Conservation (phyloP, 1,140 invertebrate genomes). For the Dendrolimus kikuchii region DNA sequence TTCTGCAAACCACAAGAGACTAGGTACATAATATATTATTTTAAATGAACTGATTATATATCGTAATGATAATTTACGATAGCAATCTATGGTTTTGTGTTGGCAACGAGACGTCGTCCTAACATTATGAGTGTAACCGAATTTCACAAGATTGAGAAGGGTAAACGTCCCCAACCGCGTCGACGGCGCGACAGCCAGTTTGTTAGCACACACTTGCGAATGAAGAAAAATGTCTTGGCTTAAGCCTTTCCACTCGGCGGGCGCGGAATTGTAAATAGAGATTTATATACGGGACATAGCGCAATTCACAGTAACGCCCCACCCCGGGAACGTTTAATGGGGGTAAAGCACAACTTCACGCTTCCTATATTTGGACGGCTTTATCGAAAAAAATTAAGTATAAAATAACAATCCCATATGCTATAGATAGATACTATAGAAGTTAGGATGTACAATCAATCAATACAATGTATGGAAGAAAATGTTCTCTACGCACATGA, state of each 20-base stretch:
- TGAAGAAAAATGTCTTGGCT: conserved; percentile 64
- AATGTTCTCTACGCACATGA: too few species aligned
- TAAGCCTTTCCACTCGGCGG: conserved; percentile 55
- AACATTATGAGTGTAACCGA: conserved; percentile 28
- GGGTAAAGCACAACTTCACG: conserved; percentile 15
- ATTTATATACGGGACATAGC: conserved; percentile 57
- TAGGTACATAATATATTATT: too few species aligned
- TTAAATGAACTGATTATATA: too few species aligned
- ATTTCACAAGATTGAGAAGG: conserved; percentile 37
- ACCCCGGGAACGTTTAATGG: conserved; percentile 21
- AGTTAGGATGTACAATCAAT: too few species aligned
- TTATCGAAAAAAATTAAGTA: neutral
- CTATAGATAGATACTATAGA: too few species aligned
- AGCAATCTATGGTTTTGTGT: conserved; percentile 7
- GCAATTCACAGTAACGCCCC: conserved; percentile 37
- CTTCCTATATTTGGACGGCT: conserved; percentile 3
- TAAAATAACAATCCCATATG: too few species aligned
- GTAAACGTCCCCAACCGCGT: conserved; percentile 29
- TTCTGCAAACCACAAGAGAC: too few species aligned
- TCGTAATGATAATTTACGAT: conserved; percentile 3
- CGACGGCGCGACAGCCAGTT: conserved; percentile 29
- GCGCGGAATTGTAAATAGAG: conserved; percentile 57
- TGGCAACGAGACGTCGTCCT: conserved; percentile 10
- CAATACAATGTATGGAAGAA: too few species aligned
- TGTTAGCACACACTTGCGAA: conserved; percentile 56